Base-by-base conservation (phyloP, 2,888 invertebrate genomes). In the Synanthedon andrenaeformis region DNA sequence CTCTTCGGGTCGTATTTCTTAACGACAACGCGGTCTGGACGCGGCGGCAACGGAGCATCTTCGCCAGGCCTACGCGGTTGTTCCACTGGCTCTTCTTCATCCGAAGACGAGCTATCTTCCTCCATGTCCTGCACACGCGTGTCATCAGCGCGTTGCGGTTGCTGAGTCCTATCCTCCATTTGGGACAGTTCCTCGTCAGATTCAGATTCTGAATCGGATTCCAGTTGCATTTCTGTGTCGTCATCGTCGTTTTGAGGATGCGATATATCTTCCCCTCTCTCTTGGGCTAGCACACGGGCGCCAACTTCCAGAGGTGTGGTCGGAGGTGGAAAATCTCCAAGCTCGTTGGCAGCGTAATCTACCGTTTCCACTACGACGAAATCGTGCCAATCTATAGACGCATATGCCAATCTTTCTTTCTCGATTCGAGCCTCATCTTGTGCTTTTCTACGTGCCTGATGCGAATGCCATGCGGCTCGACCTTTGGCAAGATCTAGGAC, bases 311-410 rank as follows among this genome's bases (percentile, higher is more conserved):
- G 94, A 0, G 98, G 98, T 4, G 97, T 98, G 0, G 98, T 99
- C 0, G 98, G 99, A 3, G 98, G 96, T 0, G 98, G 98, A 70
- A 98, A 96, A 73, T 97, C 96, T 0, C 97, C 97, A 11, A 94
- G 93, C 82, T 99, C 99, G 66, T 96, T 96, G 0, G 96, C 95
- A 64, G 98, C 97, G 77, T 99, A 99, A 79, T 99, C 99, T 0
- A 99, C 99, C 0, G 99, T 99, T 85, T 99, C 99, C 0, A 99
- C 99, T 0, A 99, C 99, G 1, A 99, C 99, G 80, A 99, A 99
- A 80, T 99, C 99, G 76, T 99, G 99, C 99, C 99, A 99, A 76
- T 99, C 99, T 59, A 99, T 98, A 70, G 97, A 97, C 0, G 98
- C 98, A 76, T 99, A 99, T 0, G 96, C 96, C 35, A 96, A 92